These are phyloP conservation scores for Leiothrix lutea DNA, from an alignment of 2,113 vertebrate genomes.

Conservation along the genomic window DNA sequence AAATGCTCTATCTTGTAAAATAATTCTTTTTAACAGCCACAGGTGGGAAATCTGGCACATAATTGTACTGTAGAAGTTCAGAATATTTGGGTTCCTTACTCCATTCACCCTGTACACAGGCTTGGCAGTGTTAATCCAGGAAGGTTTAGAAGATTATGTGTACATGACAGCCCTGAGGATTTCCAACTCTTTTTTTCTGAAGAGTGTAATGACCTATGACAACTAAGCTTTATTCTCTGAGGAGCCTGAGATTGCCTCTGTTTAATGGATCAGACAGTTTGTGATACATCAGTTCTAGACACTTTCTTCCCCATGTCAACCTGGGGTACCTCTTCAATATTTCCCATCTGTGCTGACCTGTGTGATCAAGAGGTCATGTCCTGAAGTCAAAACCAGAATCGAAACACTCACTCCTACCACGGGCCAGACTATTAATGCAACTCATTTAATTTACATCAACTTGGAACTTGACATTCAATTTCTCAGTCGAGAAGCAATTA, in stretches of 20 bases:
- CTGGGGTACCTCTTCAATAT: conserved; percentile 21
- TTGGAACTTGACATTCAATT: conserved; percentile 47
- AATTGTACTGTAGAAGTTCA: not conserved
- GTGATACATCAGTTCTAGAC: conserved; percentile 20
- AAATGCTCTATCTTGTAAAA: not conserved
- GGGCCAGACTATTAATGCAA: conserved; percentile 46
- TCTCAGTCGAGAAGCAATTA: conserved; percentile 65
- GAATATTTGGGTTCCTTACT: not conserved
- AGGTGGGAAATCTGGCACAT: not conserved
- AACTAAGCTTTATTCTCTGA: conserved; percentile 37
- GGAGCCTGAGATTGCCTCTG: conserved; percentile 22
- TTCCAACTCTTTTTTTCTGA: not conserved
- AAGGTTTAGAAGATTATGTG: conserved; percentile 23
- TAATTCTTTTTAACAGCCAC: not conserved
- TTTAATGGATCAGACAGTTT: conserved; percentile 57
- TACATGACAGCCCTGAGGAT: conserved; percentile 32
- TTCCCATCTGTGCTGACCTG: conserved; percentile 56
- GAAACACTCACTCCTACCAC: conserved; percentile 25
- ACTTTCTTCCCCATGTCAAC: conserved; percentile 21
- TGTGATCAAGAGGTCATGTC: conserved; percentile 48
- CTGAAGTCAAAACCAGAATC: conserved; percentile 40
- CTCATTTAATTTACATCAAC: conserved; percentile 50
- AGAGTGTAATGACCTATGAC: conserved; percentile 20
- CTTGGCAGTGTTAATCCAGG: not conserved
- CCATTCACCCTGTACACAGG: not conserved